phyloP scores from a whole-genome alignment of 2,888 invertebrate species.

The Papilio demoleus region DNA sequence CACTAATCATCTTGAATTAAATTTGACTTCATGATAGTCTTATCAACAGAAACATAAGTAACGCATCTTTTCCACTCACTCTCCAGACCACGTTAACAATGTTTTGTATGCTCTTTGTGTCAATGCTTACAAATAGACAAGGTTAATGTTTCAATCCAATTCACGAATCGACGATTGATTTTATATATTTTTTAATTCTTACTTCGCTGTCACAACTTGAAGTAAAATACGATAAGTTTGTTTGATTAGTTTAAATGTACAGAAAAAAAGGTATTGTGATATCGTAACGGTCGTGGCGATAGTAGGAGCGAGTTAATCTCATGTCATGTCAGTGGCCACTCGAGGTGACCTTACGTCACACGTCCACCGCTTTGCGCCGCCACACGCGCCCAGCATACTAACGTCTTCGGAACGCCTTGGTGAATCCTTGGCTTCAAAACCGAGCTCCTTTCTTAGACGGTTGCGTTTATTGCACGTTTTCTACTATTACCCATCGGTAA shows the following conservation, averaged over 20 bases:
- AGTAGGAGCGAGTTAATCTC: conserved; percentile 69
- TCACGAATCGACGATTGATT: neutral
- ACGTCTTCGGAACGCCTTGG: conserved; percentile 78
- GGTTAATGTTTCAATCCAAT: neutral
- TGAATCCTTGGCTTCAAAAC: conserved; percentile 84
- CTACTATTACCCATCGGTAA: conserved; percentile 59
- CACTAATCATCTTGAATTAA: neutral
- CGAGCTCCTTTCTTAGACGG: conserved; percentile 80
- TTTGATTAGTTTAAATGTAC: neutral
- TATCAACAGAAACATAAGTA: neutral
- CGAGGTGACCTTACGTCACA: conserved; percentile 79
- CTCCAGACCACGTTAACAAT: neutral
- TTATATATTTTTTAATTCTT: conserved; percentile 10
- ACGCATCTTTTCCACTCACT: neutral
- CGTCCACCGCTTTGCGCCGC: conserved; percentile 68
- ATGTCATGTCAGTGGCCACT: conserved; percentile 74
- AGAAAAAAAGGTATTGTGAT: conserved; percentile 34
- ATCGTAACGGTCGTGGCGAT: conserved; percentile 40
- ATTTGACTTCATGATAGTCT: neutral
- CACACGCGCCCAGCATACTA: conserved; percentile 79
- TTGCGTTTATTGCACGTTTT: conserved; percentile 71
- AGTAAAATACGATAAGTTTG: neutral
- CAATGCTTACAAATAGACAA: neutral
- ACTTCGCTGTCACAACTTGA: neutral
- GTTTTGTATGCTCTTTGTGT: neutral